Percentiles rank a stretch among this genome's conserved stretches.
phyloP scores from a whole-genome alignment of 2,797 vertebrate species.

The Pygocentrus nattereri region DNA sequence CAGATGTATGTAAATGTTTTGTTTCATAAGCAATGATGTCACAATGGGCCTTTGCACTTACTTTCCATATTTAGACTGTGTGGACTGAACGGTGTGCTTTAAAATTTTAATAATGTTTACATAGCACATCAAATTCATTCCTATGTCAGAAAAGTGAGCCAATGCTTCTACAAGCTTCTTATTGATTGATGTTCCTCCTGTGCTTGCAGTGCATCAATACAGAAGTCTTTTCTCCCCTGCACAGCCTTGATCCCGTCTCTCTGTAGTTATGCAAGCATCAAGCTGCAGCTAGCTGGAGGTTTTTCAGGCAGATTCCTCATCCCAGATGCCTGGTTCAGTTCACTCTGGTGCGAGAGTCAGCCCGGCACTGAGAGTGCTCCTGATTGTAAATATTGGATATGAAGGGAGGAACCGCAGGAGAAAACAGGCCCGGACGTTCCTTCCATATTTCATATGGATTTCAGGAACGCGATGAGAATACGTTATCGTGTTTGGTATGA shows the following conservation, averaged over 20 bases:
- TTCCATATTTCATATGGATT: constrained; percentile 14
- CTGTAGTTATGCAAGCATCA: too few relatives aligned
- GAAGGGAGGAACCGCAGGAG: background rate
- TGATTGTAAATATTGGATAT: constrained; percentile 16
- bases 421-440: background rate
- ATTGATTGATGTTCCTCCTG: background rate
- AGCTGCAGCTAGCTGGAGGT: background rate
- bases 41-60: background rate
- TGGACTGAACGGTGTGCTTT: background rate
- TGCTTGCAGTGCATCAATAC: background rate
- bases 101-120: background rate
- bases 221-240: background rate
- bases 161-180: background rate
- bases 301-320: background rate
- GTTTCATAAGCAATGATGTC: background rate
- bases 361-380: background rate
- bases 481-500: background rate
- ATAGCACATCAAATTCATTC: background rate
- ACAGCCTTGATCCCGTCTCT: background rate
- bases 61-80: too few relatives aligned
- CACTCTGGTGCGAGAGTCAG: background rate
- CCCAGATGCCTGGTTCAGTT: background rate
- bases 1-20: background rate
- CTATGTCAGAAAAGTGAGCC: background rate
- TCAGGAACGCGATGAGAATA: background rate